Evolutionary conservation across 2,797 vertebrate genomes (phyloP).

Genomic region (Cyprinella venusta): DNA sequence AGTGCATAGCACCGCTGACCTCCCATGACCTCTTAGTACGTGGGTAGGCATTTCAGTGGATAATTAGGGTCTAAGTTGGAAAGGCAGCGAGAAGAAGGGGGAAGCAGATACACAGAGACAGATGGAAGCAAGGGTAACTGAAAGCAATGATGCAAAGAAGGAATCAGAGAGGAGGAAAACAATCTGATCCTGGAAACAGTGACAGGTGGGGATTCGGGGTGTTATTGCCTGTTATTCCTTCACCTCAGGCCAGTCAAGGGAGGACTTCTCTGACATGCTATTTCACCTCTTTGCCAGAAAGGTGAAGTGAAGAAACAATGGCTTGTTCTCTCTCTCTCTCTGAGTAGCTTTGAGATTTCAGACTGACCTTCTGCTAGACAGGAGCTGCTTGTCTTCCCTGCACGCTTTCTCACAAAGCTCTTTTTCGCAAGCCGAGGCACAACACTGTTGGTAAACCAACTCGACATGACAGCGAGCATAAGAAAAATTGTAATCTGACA

Average conservation of each 20-base stretch:
- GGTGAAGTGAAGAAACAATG: slow-evolving; percentile 32
- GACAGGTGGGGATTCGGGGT: slow-evolving; percentile 23
- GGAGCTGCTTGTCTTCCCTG: slow-evolving; percentile 29
- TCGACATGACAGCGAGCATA: slow-evolving; percentile 21
- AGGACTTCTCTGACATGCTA: slow-evolving; percentile 22
- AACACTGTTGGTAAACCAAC: slow-evolving; percentile 25
- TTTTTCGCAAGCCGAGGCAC: slow-evolving; percentile 4
- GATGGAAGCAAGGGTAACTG: slow-evolving; percentile 29
- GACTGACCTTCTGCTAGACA: slow-evolving; percentile 41
- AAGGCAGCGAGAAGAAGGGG: slow-evolving; percentile 57
- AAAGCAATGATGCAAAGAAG: slow-evolving; percentile 14
- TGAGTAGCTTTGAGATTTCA: slow-evolving; percentile 27
- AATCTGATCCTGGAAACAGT: neutral
- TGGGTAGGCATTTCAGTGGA: slow-evolving; percentile 62
- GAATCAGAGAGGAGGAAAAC: neutral
- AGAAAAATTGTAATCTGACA: slow-evolving; percentile 19
- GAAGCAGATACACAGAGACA: slow-evolving; percentile 57
- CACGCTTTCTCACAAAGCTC: slow-evolving; percentile 3
- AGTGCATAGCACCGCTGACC: slow-evolving; percentile 73
- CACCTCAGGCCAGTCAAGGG: slow-evolving; percentile 9
- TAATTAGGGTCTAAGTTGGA: slow-evolving; percentile 79
- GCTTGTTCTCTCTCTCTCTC: slow-evolving; percentile 5
- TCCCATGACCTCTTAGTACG: slow-evolving; percentile 68
- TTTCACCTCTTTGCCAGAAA: slow-evolving; percentile 35
- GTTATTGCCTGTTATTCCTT: slow-evolving; percentile 33